These are phyloP conservation scores for Pteromalus puparum DNA, from an alignment of 1,140 invertebrate genomes.

Conservation along the genomic window DNA sequence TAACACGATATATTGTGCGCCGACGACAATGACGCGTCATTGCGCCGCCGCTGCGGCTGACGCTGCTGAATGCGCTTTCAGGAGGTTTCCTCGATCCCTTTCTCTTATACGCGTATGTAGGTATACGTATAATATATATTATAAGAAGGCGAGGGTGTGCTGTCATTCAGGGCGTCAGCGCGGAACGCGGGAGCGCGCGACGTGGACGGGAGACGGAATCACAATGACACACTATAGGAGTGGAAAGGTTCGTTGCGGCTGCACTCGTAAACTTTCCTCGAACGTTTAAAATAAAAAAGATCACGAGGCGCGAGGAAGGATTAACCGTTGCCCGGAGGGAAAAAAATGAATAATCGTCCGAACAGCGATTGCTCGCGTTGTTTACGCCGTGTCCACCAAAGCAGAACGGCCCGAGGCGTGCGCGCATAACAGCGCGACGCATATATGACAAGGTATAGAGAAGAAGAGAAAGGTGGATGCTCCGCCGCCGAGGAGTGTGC, in stretches of 20 bases:
- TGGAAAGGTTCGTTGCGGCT: no score
- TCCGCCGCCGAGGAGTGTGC: background rate
- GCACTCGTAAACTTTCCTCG: no score
- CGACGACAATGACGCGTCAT: background rate
- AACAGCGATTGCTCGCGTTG: background rate
- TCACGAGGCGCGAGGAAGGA: no score
- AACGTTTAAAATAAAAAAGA: no score
- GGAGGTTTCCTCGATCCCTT: conserved; percentile 21
- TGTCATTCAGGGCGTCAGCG: conserved; percentile 24
- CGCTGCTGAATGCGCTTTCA: background rate
- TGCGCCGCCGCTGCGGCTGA: background rate
- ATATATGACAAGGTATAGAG: background rate
- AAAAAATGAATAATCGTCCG: background rate
- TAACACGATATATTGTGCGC: conserved; percentile 38
- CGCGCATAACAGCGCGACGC: background rate
- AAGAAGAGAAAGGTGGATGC: background rate
- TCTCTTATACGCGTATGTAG: background rate
- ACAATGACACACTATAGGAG: background rate
- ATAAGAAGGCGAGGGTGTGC: conserved; percentile 6
- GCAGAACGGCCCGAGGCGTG: background rate
- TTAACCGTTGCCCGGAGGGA: no score
- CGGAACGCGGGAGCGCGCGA: background rate
- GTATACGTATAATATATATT: no score
- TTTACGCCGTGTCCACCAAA: background rate
- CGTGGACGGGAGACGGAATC: background rate